Evolutionary conservation across 2,113 vertebrate genomes (phyloP), one percentile per base, ranked within the genome.

Genomic region (Stigmatopora argus): DNA sequence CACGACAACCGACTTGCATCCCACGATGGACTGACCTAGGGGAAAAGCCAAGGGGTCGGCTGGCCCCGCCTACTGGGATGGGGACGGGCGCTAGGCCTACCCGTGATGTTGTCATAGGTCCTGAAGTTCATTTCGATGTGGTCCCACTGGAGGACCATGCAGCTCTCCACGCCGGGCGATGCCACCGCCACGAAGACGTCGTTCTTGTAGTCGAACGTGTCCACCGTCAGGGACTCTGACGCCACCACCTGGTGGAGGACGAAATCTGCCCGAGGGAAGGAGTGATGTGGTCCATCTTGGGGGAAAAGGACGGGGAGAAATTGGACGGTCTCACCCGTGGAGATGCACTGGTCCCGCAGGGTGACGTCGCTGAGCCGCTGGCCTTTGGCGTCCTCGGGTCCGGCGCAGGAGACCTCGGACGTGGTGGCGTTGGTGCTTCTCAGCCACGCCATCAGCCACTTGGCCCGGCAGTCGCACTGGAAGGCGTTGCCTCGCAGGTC

Each of bases 111-210:
- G 88, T 99, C 96, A 0, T 96, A 98, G 71, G 90, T 98, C 88
- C 97, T 93, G 91, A 98, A 99, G 78, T 97, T 97, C 95, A 96
- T 98, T 73, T 99, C 97, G 56, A 99, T 98, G 89, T 99, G 96
- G 82, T 98, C 96, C 97, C 97, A 99, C 67, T 99, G 94, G 63
- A 96, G 85, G 64, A 99, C 92, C 94, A 98, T 95, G 79, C 97
- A 99, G 87, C 94, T 98, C 89, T 98, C 95, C 82, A 92, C 89
- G 83, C 92, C 94, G 62, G 96, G 96, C 73, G 98, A 95, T 4
- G 96, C 95, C 34, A 99, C 96, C 63, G 95, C 92, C 83, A 98
- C 96, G 0, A 94, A 98, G 61, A 99, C 93, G 0, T 98, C 97
- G 4, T 98, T 92, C 88, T 98, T 98, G 71, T 94, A 94, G 79